These are phyloP conservation scores for Paradisaea rubra DNA, from an alignment of 2,113 vertebrate genomes.

Conservation along the genomic window DNA sequence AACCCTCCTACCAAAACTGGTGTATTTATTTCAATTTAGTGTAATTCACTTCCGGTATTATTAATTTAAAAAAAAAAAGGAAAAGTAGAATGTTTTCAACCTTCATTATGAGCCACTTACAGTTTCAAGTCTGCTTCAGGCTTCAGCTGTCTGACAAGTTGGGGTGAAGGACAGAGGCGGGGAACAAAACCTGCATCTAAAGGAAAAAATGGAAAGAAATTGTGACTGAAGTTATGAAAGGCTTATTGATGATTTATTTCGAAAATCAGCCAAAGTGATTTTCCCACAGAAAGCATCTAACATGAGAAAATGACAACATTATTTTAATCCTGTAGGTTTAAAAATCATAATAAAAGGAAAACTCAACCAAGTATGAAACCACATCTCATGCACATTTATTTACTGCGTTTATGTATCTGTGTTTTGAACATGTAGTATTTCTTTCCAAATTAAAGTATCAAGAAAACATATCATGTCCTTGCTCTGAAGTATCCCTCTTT, in stretches of 20 bases:
- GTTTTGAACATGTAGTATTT: not conserved
- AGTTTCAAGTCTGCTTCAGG: not conserved
- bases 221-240: not conserved
- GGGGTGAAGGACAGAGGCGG: not conserved
- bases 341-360: not conserved
- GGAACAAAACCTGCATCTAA: not conserved
- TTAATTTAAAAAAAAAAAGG: not conserved
- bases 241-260: not conserved
- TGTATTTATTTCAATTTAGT: not conserved
- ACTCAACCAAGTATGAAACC: not conserved
- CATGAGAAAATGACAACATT: rapidly evolving
- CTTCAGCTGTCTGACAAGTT: not conserved
- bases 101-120: not conserved
- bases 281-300: not conserved
- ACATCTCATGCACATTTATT: not conserved
- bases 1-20: not conserved
- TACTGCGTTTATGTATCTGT: rapidly evolving
- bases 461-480: not conserved
- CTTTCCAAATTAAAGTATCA: not conserved
- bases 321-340: not conserved
- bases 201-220: not conserved
- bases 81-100: not conserved
- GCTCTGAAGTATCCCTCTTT: not conserved
- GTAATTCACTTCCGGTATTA: rapidly evolving
- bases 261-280: not conserved